Evolutionary conservation across 2,888 invertebrate genomes (phyloP), one percentile per base, ranked within the genome.

Genomic region (Lochmaea capreae): DNA sequence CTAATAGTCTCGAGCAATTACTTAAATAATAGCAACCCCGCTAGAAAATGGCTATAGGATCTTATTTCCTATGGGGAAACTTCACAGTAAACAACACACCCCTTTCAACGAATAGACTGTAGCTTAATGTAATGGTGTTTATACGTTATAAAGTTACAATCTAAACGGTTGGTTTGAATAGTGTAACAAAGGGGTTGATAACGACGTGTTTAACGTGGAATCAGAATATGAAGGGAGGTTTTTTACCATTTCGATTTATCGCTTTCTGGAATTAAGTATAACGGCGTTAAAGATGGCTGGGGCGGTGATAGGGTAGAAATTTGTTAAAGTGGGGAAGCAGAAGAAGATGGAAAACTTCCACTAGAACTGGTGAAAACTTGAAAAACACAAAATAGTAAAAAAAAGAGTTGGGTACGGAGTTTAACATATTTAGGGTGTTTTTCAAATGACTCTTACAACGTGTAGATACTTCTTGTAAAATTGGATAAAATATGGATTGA

Each of bases 1-100:
- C 85, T 85, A 86, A 86, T 86, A 85, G 85, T 80, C 82, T 84
- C 83, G 86, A 85, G 85, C 86, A 85, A 86, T 86, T 86, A 86
- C 85, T 86, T 86, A 86, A 86, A 86, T 86, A 86, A 85, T 86
- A 86, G 85, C 85, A 80, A 82, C 83, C 84, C 84, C 84, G 82
- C 83, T 82, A 82, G 84, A 86, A 85, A 86, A 86, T 86, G 86
- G 86, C 85, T 84, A 84, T 84, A 84, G 85, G 85, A 84, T 86
- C 85, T 85, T 85, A 85, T 86, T 85, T 85, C 86, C 85, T 85
- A 79, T 79, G 85, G 85, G 85, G 83, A 81, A 85, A 83, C 85
- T 85, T 83, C 79, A 83, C 83, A 84, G 83, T 83, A 84, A 85
- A 84, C 85, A 84, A 83, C 82, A 76, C 76, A 82, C 84, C 83